These are phyloP conservation scores for Tympanoctomys barrerae DNA, from an alignment of 2,797 vertebrate genomes.

Conservation along the genomic window DNA sequence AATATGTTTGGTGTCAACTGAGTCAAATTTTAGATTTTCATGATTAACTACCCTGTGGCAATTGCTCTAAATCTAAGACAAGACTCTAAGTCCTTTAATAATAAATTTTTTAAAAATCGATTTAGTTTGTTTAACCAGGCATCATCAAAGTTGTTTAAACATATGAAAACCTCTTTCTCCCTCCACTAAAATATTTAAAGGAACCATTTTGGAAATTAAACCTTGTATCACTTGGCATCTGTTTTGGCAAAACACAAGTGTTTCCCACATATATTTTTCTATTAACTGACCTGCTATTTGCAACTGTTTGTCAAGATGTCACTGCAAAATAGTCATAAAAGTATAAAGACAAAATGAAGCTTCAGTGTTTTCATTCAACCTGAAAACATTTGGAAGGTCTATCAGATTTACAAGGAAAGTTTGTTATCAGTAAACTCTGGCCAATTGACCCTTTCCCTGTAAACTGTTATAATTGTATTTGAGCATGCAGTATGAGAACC, in stretches of 20 bases:
- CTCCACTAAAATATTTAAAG: not conserved
- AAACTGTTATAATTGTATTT: conserved; percentile 15
- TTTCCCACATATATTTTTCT: not conserved
- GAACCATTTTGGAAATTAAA: conserved; percentile 51
- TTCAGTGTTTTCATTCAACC: conserved; percentile 36
- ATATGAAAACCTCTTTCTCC: not conserved
- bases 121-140: not conserved
- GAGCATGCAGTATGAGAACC: conserved; percentile 24
- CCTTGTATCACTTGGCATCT: conserved; percentile 35
- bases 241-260: conserved; percentile 25
- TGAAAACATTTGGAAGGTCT: conserved; percentile 16
- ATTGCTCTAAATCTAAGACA: not conserved
- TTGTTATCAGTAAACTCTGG: conserved; percentile 22
- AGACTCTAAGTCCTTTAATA: not conserved
- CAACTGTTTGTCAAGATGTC: conserved; percentile 23
- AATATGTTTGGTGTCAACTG: not conserved
- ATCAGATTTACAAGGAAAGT: not conserved
- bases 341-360: conserved; percentile 51
- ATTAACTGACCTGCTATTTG: not conserved
- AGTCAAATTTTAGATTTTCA: not conserved
- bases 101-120: not conserved
- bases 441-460: conserved; percentile 30
- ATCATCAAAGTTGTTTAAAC: not conserved
- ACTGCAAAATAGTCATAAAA: not conserved
- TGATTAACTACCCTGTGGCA: not conserved